phyloP scores from a whole-genome alignment of 2,797 vertebrate genomes.

The Tapirus indicus region DNA sequence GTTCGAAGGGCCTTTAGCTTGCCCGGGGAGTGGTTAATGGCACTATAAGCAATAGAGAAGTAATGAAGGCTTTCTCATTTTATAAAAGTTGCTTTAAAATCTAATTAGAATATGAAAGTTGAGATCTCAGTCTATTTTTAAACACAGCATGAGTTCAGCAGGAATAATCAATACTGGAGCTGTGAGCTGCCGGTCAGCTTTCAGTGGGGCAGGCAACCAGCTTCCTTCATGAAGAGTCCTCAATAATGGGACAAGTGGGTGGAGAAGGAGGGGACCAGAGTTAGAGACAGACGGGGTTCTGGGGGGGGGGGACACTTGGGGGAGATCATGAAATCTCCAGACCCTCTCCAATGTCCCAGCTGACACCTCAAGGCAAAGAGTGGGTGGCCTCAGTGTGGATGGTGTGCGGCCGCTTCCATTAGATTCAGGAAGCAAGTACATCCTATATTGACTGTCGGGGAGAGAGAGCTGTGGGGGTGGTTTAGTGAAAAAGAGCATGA shows the following conservation, averaged over 20 bases:
- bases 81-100: conserved; percentile 79
- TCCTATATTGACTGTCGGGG: neutral
- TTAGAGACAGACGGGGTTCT: neutral
- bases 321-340: neutral
- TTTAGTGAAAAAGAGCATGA: neutral
- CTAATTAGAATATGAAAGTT: conserved; percentile 78
- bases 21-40: conserved; percentile 53
- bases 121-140: conserved; percentile 79
- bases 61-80: conserved; percentile 69
- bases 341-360: neutral
- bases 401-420: neutral
- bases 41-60: conserved; percentile 4
- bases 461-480: neutral
- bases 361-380: neutral
- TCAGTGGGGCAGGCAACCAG: neutral
- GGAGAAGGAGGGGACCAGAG: neutral
- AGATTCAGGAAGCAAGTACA: neutral
- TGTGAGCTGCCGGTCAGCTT: neutral
- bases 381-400: rapidly evolving
- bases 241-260: neutral
- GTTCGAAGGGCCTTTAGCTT: neutral
- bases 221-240: conserved; percentile 10
- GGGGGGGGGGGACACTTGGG: neutral
- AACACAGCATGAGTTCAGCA: conserved; percentile 70
- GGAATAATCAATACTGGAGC: conserved; percentile 74